Evolutionary conservation across 2,113 vertebrate genomes (phyloP), one percentile per base, ranked within the genome.

Genomic region (Galeopterus variegatus): DNA sequence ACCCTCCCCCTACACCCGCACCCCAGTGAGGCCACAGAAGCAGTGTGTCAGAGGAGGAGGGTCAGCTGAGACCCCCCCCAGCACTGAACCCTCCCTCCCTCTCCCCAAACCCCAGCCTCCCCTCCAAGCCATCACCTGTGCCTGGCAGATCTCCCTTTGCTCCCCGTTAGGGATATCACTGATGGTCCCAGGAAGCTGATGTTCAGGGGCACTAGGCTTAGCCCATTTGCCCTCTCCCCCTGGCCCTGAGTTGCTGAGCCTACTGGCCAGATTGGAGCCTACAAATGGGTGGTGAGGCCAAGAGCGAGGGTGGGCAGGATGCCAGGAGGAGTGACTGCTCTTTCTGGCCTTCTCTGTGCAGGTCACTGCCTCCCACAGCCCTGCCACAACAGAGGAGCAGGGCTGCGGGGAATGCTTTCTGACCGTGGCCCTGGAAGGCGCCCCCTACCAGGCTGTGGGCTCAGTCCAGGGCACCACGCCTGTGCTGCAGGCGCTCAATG

Each of bases 381-480:
- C 98, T 0, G 13, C 33, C 1, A 54, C 21, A 14, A 36, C 97
- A 0, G 93, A 50, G 28, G 97, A 98, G 26, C 93, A 94, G 0
- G 70, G 94, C 2, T n/a, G 26, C 1, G 96, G 96, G 1, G 69
- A 93, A 0, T 81, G 98, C 3, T 89, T 98, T 58, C 76, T 99
- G 96, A 98, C 98, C 0, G 97, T 99, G 82, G 70, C 97, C 90
- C 80, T 98, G 84, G 95, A 94, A 8, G 98, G 98, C 75, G 98
- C 98, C 90, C 98, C 98, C 1, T 99, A 98, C 95, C 98, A 97
- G 93, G 99, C 97, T 0, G 96, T 70, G 0, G 99, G 99, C 21
- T 98, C 98, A 0, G 98, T 99, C 88, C 99, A 99, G 95, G 99
- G 99, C 26, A 98, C 98, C n/a, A 97, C 95, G 0, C 99, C 99